Base-by-base conservation (phyloP, 2,113 vertebrate genomes). In the Crotalus viridis region DNA sequence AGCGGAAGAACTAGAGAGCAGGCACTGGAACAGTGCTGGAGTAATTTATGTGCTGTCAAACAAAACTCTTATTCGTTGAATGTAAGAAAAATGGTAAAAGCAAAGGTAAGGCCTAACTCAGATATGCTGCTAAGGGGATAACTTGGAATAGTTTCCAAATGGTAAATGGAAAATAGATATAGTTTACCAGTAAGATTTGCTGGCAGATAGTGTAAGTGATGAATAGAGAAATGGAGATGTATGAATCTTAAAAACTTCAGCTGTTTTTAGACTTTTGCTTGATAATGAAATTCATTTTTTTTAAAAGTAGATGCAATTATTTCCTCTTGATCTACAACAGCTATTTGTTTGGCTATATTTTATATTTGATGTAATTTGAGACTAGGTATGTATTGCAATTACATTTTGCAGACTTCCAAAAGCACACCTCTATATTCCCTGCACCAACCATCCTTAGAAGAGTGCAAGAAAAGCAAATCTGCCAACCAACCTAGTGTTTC, bases 351-450 rank as follows among this genome's bases (percentile, higher is more conserved):
- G 56, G 33, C 10, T 43, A 43, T 87, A 39, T 91, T 43, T n/a
- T 81, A 26, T 89, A 81, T 56, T 89, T 56, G 43, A 89, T 89
- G 33, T 56, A 46, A 56, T 33, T 52, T 61, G 48, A 89, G 87
- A 89, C 48, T 56, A 89, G 91, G n/a, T 89, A n/a, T 69, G 61
- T 92, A 89, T 89, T 88, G 22, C 43, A 92, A 88, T 92, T 92
- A 85, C 88, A 85, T 92, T 92, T 92, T 92, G 64, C 92, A 92
- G 92, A 92, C 64, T 48, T 89, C 88, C 88, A 89, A 89, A 89
- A 92, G 26, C 39, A 85, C 33, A 85, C 92, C 52, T 92, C 92
- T 85, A 57, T 86, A 92, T 88, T 88, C 86, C 51, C 54, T 51
- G 54, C 5, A 88, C n/a, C 91, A 55, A 54, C 46, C 59, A 59